Conservation (phyloP, 2,888 invertebrate genomes). For the Miltochrista miniata region DNA sequence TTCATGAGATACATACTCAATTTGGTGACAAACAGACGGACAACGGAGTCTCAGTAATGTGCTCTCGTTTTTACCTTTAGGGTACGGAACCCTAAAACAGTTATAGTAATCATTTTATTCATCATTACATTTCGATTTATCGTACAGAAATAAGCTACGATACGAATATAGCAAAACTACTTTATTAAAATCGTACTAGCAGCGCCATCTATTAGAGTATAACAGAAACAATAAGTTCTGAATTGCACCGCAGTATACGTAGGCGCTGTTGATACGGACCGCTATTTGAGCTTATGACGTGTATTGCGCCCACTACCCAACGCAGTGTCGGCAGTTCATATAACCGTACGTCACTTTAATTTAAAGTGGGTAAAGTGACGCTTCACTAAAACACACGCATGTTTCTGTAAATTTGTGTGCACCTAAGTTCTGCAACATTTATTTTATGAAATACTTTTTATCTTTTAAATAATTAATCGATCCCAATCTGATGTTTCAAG, state of each 20-base stretch:
- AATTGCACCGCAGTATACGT: conserved; percentile 13
- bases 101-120: too few relatives aligned
- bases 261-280: neutral
- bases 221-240: neutral
- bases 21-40: too few relatives aligned
- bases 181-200: neutral
- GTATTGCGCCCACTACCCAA: conserved; percentile 56
- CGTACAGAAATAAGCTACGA: too few relatives aligned
- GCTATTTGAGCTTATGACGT: conserved; percentile 8
- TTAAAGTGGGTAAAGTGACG: conserved; percentile 57
- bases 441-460: conserved; percentile 10
- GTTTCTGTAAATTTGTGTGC: conserved; percentile 62
- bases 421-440: conserved; percentile 64
- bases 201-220: conserved; percentile 20
- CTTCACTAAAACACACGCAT: conserved; percentile 71
- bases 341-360: conserved; percentile 45
- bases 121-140: too few relatives aligned
- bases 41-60: too few relatives aligned
- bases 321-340: conserved; percentile 54
- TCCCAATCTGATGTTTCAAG: neutral
- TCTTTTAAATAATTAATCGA: neutral
- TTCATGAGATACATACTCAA: too few relatives aligned
- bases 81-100: too few relatives aligned
- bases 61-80: too few relatives aligned
- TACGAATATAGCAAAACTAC: too few relatives aligned